Percentiles rank a stretch among this genome's conserved stretches.
Conservation (phyloP, 2,888 invertebrate genomes). For the Gari tellinella region DNA sequence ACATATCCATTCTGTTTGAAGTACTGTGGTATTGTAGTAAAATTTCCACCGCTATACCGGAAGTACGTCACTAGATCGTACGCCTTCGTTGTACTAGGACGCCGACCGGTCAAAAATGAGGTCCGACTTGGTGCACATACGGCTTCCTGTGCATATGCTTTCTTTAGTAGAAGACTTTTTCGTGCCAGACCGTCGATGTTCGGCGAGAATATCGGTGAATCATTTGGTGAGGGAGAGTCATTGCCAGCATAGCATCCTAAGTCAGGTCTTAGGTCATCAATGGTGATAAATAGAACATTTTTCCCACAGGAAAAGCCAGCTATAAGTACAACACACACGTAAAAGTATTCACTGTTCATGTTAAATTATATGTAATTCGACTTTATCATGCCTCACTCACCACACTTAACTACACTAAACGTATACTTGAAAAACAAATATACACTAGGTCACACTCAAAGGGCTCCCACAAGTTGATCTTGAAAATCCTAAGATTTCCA, state of each 20-base stretch:
- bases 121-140: constrained; percentile 54
- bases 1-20: constrained; percentile 60
- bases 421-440: too few species aligned
- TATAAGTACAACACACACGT: too few species aligned
- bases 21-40: constrained; percentile 62
- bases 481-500: too few species aligned
- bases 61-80: constrained; percentile 57
- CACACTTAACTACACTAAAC: too few species aligned
- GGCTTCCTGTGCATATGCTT: constrained; percentile 49
- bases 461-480: too few species aligned
- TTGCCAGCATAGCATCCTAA: constrained; percentile 34
- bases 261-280: constrained; percentile 56
- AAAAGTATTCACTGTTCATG: too few species aligned
- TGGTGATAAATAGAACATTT: constrained; percentile 55
- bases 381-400: too few species aligned
- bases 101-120: constrained; percentile 46
- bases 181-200: constrained; percentile 42
- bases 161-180: constrained; percentile 38
- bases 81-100: constrained; percentile 62
- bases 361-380: too few species aligned
- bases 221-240: constrained; percentile 9
- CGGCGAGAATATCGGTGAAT: constrained; percentile 47
- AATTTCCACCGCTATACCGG: constrained; percentile 52
- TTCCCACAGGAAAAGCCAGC: neutral
- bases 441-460: too few species aligned